These are phyloP conservation scores for Magallana gigas DNA, from an alignment of 1,140 invertebrate species.

Conservation along the genomic window DNA sequence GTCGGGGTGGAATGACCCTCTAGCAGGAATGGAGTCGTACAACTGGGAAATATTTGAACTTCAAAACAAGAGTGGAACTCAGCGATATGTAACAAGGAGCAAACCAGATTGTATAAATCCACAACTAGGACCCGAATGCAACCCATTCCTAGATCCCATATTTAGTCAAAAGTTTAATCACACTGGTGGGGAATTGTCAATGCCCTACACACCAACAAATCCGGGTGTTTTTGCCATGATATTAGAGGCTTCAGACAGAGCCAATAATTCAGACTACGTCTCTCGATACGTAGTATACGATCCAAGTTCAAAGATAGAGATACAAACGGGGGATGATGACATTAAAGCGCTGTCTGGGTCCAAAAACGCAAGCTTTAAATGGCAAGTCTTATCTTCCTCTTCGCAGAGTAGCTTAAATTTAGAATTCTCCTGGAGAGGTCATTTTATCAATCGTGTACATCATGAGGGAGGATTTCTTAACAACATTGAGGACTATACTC, in stretches of 20 bases:
- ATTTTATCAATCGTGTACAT: slow-evolving; percentile 60
- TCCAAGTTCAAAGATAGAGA: slow-evolving; percentile 47
- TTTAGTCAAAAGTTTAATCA: slow-evolving; percentile 45
- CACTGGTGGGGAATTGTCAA: not conserved
- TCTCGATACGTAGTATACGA: slow-evolving; percentile 60
- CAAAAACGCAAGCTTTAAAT: slow-evolving; percentile 49
- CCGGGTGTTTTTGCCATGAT: slow-evolving; percentile 63
- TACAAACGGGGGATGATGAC: slow-evolving; percentile 46
- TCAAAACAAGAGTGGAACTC: slow-evolving; percentile 32
- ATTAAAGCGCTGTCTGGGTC: slow-evolving; percentile 3
- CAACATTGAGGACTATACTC: slow-evolving; percentile 50
- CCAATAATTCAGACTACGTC: slow-evolving; percentile 65
- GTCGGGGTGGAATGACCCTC: slow-evolving; percentile 59
- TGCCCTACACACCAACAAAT: slow-evolving; percentile 43
- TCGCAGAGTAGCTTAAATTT: slow-evolving; percentile 25
- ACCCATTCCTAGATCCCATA: slow-evolving; percentile 47
- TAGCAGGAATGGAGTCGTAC: slow-evolving; percentile 60
- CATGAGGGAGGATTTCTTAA: slow-evolving; percentile 56
- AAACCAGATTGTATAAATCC: slow-evolving; percentile 13
- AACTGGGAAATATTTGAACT: slow-evolving; percentile 65
- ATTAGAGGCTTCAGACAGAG: slow-evolving; percentile 59
- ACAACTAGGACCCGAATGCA: not conserved
- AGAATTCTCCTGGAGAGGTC: slow-evolving; percentile 49
- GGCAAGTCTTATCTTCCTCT: not conserved
- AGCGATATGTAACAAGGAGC: slow-evolving; percentile 39